phyloP scores from a whole-genome alignment of 2,797 vertebrate genomes.

The Danio choprae region DNA sequence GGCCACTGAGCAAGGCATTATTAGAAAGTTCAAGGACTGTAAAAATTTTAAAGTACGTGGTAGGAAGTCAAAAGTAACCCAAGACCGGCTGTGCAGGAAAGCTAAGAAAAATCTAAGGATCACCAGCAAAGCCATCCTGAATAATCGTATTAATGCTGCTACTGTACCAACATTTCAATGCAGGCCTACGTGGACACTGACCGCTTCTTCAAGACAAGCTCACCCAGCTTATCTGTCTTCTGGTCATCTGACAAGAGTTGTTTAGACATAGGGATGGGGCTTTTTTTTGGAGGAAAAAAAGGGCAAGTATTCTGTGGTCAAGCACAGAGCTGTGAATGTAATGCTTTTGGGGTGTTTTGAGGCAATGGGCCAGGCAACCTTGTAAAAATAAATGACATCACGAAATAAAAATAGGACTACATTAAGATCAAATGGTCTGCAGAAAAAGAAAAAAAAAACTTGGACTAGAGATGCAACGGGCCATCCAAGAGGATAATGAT shows the following conservation, averaged over 20 bases:
- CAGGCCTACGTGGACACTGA: too few species aligned
- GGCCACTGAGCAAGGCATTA: too few species aligned
- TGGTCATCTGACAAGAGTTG: background rate
- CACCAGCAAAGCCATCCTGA: too few species aligned
- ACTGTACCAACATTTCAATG: too few species aligned
- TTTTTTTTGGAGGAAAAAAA: background rate
- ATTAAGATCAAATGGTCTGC: background rate
- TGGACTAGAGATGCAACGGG: background rate
- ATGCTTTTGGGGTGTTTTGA: background rate
- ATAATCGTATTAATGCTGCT: too few species aligned
- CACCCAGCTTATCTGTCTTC: too few species aligned
- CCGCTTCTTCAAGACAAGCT: too few species aligned
- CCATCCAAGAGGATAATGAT: background rate
- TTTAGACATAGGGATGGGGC: background rate
- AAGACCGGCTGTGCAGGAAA: too few species aligned
- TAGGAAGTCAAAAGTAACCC: too few species aligned
- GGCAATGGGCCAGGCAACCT: background rate
- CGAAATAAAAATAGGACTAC: background rate
- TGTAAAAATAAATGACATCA: conserved; percentile 8
- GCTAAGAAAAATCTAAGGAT: too few species aligned
- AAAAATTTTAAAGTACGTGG: too few species aligned
- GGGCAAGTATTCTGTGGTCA: background rate
- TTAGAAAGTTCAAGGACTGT: too few species aligned
- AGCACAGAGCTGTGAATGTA: background rate
- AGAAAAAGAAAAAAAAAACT: background rate